phyloP scores from a whole-genome alignment of 2,113 vertebrate genomes.

The Eudyptes chrysolophus region DNA sequence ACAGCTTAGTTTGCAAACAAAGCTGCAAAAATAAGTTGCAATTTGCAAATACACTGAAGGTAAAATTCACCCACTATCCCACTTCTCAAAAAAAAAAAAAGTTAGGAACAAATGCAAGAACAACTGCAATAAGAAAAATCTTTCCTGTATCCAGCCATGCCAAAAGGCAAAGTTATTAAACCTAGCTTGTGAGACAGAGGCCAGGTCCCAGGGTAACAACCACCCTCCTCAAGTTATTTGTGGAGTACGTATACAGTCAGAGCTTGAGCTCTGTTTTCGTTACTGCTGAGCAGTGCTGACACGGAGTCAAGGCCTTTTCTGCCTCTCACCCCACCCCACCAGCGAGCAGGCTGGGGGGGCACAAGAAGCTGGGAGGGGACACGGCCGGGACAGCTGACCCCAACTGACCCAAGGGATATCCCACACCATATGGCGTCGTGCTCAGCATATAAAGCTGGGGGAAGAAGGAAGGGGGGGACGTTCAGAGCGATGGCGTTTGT shows the following conservation, averaged over 20 bases:
- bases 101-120: neutral
- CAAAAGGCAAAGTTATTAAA: neutral
- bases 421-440: too few relatives aligned
- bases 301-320: too few relatives aligned
- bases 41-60: neutral
- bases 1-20: neutral
- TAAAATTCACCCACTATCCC: neutral
- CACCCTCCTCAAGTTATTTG: neutral
- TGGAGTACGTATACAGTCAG: neutral
- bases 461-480: too few relatives aligned
- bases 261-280: neutral
- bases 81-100: neutral
- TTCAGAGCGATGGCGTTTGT: too few relatives aligned
- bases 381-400: too few relatives aligned
- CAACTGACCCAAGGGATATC: too few relatives aligned
- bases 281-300: too few relatives aligned
- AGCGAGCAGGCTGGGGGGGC: too few relatives aligned
- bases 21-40: neutral
- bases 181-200: neutral
- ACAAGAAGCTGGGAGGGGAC: too few relatives aligned
- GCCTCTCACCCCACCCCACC: too few relatives aligned
- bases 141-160: neutral
- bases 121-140: neutral
- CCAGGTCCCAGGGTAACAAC: too few relatives aligned
- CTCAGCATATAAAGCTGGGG: too few relatives aligned